Percentiles rank a stretch among this genome's conserved stretches.
These are phyloP conservation scores for Drosophila pruinosa DNA, from an alignment of 1,140 invertebrate species.

Conservation along the genomic window DNA sequence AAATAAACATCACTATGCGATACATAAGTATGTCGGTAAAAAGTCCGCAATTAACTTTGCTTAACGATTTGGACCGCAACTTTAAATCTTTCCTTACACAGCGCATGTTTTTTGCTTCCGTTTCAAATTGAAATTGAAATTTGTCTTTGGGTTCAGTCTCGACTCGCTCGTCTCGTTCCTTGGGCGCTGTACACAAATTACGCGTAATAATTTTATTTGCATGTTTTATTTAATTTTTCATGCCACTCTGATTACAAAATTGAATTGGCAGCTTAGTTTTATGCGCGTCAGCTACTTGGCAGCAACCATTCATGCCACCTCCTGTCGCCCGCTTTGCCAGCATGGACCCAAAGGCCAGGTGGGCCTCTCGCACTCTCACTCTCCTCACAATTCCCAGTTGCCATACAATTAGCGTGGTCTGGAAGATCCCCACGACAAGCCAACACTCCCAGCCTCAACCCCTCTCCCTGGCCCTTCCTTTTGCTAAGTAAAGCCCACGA, in stretches of 20 bases:
- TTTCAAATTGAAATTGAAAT: slow-evolving; percentile 17
- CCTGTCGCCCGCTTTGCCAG: neutral
- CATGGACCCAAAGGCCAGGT: slow-evolving; percentile 24
- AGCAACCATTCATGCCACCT: neutral
- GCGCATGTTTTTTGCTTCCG: slow-evolving; percentile 9
- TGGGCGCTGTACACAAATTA: slow-evolving; percentile 67
- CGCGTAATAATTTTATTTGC: slow-evolving; percentile 80
- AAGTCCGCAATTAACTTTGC: neutral
- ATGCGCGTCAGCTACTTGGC: slow-evolving; percentile 59
- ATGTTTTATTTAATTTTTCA: slow-evolving; percentile 81
- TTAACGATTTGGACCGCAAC: slow-evolving; percentile 1
- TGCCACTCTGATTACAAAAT: slow-evolving; percentile 80
- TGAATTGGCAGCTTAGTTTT: slow-evolving; percentile 80
- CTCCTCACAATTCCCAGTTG: slow-evolving; percentile 46
- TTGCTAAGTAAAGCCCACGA: slow-evolving; percentile 17
- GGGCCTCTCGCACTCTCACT: slow-evolving; percentile 5
- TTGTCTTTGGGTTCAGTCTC: neutral
- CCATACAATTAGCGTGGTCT: slow-evolving; percentile 72
- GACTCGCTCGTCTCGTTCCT: neutral
- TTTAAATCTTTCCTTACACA: slow-evolving; percentile 7
- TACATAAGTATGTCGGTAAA: neutral
- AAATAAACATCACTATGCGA: no score
- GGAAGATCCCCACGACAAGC: slow-evolving; percentile 29
- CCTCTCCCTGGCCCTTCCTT: neutral
- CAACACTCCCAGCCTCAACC: neutral